phyloP scores from a whole-genome alignment of 2,113 vertebrate genomes.

The Phocoena sinus region DNA sequence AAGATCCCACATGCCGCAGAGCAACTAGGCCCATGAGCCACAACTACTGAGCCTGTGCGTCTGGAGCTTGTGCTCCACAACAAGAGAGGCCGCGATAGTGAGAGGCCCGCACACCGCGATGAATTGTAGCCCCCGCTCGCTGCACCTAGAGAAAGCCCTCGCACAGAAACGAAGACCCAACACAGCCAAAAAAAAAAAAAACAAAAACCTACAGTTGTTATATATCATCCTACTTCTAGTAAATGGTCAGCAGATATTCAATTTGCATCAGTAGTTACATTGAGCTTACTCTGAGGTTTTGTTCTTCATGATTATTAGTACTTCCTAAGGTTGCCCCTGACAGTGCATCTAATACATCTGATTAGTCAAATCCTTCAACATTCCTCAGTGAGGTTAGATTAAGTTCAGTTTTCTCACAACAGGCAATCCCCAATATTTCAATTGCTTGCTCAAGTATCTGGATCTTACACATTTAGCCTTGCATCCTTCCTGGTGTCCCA shows the following conservation, averaged over 20 bases:
- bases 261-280: neutral
- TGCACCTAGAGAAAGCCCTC: no score
- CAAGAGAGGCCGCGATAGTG: no score
- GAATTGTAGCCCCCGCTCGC: no score
- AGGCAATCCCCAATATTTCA: neutral
- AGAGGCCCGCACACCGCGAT: no score
- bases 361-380: neutral
- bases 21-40: no score
- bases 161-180: no score
- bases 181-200: no score
- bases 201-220: neutral
- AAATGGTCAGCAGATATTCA: neutral
- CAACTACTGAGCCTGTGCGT: no score
- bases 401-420: neutral
- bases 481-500: neutral
- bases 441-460: neutral
- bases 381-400: neutral
- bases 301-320: neutral
- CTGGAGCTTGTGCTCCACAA: no score
- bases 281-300: neutral
- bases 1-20: no score
- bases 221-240: neutral
- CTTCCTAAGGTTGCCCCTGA: neutral
- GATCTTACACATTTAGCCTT: neutral
- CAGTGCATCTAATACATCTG: neutral